Conservation (phyloP, 2,113 vertebrate species). For the Scophthalmus maximus region DNA sequence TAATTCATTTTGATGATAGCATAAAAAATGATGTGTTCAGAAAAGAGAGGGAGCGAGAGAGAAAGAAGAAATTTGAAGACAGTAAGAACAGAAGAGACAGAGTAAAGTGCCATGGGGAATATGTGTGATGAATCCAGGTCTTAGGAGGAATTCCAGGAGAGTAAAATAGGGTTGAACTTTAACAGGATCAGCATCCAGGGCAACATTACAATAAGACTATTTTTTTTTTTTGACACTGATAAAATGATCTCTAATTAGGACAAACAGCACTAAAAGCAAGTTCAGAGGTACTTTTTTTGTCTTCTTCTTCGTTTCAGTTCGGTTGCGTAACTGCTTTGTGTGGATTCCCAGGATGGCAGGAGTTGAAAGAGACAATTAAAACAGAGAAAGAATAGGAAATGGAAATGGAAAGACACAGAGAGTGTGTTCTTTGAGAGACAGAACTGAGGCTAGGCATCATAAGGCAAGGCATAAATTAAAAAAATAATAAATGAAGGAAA, state of each 20-base stretch:
- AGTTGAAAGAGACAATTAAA: conserved; percentile 36
- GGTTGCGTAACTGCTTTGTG: conserved; percentile 74
- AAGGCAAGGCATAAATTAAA: conserved; percentile 48
- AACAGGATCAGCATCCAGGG: conserved; percentile 76
- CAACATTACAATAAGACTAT: conserved; percentile 66
- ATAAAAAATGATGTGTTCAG: conserved; percentile 67
- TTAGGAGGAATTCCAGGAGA: conserved; percentile 68
- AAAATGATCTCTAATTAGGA: conserved; percentile 78
- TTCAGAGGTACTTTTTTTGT: conserved; percentile 71
- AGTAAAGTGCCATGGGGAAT: conserved; percentile 49
- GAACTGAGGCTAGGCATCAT: conserved; percentile 67
- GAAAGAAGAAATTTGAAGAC: conserved; percentile 28
- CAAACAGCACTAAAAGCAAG: conserved; percentile 72
- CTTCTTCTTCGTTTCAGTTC: conserved; percentile 34
- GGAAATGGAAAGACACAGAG: conserved; percentile 19
- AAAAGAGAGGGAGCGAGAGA: conserved; percentile 10
- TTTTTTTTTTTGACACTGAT: conserved; percentile 61
- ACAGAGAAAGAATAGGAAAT: conserved; percentile 23
- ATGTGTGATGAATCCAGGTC: conserved; percentile 74
- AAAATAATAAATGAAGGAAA: conserved; percentile 21
- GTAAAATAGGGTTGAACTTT: conserved; percentile 75
- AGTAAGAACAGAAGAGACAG: conserved; percentile 36
- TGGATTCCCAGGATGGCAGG: conserved; percentile 76
- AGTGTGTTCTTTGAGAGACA: conserved; percentile 21
- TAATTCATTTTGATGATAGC: conserved; percentile 83